Evolutionary conservation across 2,888 invertebrate species (phyloP), one percentile per base, ranked within the genome.

Genomic region (Taphrorychus bicolor): DNA sequence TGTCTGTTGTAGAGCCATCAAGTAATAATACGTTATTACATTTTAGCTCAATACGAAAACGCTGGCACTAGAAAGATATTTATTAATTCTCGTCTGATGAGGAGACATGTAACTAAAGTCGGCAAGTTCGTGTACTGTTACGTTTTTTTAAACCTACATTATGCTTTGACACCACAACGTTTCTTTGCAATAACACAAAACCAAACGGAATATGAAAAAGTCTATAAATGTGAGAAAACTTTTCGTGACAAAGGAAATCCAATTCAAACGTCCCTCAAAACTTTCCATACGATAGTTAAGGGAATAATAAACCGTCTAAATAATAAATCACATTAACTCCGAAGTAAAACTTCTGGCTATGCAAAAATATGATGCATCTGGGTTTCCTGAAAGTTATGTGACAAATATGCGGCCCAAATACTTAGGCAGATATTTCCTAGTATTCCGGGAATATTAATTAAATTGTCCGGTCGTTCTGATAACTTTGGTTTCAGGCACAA

Each of bases 311-410:
- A 45, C 45, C 45, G 2, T 45, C 45, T 17, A 14, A 45, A 11
- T 45, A 45, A 45, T 45, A 45, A 45, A 45, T 45, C 45, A 45
- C 7, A 45, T 45, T 45, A 45, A 45, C 45, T 45, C 16, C 2
- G 4, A 14, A 17, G 45, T 16, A 45, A 45, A 45, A 45, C 45
- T 45, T 45, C 17, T 16, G 2, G 45, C 5, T 45, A 45, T 14
- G 45, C 7, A 45, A 45, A 45, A 45, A 45, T 45, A 11, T 11
- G 7, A 45, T 45, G 45, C 45, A 45, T 45, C 9, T 45, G 7
- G 45, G 5, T 45, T 45, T 45, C 14, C 45, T 45, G 45, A 2
- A 45, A 45, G 45, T 17, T 17, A 45, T 45, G 45, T 45, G 45
- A 45, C 16, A 45, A 17, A 17, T 16, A 45, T 45, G 17, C 45